Evolutionary conservation across 1,140 invertebrate genomes (phyloP).

Genomic region (Zaprionus capensis): DNA sequence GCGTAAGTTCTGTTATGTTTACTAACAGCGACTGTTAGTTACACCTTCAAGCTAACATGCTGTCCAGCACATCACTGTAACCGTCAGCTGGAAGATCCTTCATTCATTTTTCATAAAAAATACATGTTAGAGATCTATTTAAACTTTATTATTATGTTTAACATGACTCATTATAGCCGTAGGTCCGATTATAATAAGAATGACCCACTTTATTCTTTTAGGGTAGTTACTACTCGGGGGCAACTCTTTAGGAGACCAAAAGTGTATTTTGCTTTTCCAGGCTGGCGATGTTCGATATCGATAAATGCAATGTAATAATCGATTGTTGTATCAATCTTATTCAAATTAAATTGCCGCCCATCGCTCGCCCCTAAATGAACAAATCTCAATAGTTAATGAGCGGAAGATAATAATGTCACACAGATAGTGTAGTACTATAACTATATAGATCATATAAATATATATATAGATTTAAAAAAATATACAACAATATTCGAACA

Average conservation of each 20-base stretch:
- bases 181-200: conserved; percentile 15
- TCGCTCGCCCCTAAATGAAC: background rate
- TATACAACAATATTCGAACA: conserved; percentile 24
- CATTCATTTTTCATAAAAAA: background rate
- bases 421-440: background rate
- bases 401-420: conserved; percentile 6
- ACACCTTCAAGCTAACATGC: too few relatives aligned
- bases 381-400: background rate
- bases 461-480: conserved; percentile 13
- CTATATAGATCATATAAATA: conserved; percentile 6
- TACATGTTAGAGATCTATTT: conserved; percentile 22
- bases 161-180: conserved; percentile 25
- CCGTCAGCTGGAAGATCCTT: background rate
- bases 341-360: background rate
- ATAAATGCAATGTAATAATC: conserved; percentile 4
- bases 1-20: background rate
- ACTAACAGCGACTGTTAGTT: background rate
- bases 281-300: background rate
- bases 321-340: background rate
- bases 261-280: background rate
- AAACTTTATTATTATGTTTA: conserved; percentile 43
- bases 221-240: background rate
- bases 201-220: conserved; percentile 3
- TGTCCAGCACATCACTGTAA: background rate
- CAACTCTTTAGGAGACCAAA: background rate